Base-by-base conservation (phyloP, 2,797 vertebrate species). In the Zenarchopterus dispar region DNA sequence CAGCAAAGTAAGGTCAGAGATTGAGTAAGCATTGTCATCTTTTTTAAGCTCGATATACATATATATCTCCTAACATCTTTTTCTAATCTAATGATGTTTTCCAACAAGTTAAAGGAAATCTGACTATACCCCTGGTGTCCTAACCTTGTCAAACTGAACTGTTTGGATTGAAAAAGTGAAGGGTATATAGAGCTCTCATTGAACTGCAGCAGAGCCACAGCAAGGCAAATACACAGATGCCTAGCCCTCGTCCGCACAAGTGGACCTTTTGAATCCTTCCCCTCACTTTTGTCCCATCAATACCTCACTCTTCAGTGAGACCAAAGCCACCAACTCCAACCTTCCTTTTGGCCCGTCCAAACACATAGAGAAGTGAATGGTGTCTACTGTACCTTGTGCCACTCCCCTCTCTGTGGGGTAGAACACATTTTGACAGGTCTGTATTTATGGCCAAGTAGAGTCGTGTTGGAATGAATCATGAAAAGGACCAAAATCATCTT, bases 281-380 rank as follows among this genome's bases (percentile, higher is more conserved):
- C 78, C 82, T 82, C 84, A 86, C 84, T 87, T 88, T 87, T 91
- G 90, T 93, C 89, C 82, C 87, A 89, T 92, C 88, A 91, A 88
- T 84, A 91, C 83, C 71, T 84, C 81, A 87, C 88, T 90, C 86
- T 84, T 88, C 80, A 79, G 51, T 56, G 67, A 86, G 89, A 89
- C 90, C 84, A 89, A 87, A 88, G 89, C 88, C 86, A 91, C 88
- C 88, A 88, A 83, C 50, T 84, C 75, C 77, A 80, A 82, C 77
- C 67, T 80, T 82, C 73, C 68, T 77, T 67, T 58, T 83, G 71
- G 71, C 78, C 80, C 75, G 74, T 70, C 70, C 81, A 80, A 81
- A 84, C 88, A 88, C 80, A 89, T 81, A 77, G 71, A 88, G 77
- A 73, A 68, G 87, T 91, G 89, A 92, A 91, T 92, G 79, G 83